Evolutionary conservation across 2,113 vertebrate species (phyloP).

Genomic region (Paradisaea rubra): DNA sequence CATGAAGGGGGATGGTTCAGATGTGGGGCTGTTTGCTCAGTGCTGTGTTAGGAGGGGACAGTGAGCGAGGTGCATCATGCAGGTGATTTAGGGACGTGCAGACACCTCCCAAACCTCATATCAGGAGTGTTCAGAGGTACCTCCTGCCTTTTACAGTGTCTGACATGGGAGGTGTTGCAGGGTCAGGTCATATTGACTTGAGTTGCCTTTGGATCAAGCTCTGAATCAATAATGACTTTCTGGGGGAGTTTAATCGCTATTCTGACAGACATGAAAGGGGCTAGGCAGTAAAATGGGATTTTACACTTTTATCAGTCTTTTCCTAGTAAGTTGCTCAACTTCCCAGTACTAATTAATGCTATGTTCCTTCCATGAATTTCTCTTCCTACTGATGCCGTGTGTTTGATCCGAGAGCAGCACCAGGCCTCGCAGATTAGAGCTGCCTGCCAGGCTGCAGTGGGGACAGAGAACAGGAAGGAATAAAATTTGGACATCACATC

Average conservation of each 20-base stretch:
- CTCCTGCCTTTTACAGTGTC: background rate
- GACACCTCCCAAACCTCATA: background rate
- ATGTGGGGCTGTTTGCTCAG: background rate
- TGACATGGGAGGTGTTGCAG: background rate
- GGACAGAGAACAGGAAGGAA: background rate
- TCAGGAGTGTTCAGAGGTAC: background rate
- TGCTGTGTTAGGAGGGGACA: background rate
- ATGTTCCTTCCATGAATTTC: background rate
- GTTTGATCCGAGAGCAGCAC: background rate
- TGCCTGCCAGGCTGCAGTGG: background rate
- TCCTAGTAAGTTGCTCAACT: background rate
- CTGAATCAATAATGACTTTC: conserved; percentile 1
- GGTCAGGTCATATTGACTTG: background rate
- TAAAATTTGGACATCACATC: background rate
- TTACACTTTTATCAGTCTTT: background rate
- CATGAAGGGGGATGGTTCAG: accelerated
- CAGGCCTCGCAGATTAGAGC: background rate
- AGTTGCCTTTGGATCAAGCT: background rate
- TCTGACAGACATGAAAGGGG: background rate
- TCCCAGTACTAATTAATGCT: conserved; percentile 8
- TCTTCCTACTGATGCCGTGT: background rate
- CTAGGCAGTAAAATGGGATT: background rate
- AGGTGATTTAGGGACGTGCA: background rate
- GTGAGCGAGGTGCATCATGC: background rate
- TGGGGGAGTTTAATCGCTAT: background rate